phyloP scores from a whole-genome alignment of 2,797 vertebrate genomes.

The Denticeps clupeoides region DNA sequence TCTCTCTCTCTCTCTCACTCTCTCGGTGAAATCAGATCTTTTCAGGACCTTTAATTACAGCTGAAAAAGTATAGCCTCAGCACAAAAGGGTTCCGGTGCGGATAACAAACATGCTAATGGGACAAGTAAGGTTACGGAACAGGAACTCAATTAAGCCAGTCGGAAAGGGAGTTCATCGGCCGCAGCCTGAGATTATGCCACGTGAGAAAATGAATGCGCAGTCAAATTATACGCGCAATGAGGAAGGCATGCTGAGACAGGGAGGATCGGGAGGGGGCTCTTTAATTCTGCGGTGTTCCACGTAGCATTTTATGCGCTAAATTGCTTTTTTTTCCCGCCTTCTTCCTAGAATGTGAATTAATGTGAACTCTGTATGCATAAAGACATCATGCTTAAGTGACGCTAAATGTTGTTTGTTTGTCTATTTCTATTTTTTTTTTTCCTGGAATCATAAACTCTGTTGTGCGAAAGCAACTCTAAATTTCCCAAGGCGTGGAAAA shows the following conservation, averaged over 20 bases:
- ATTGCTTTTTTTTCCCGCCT: too few species aligned
- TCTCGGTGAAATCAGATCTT: slow-evolving; percentile 25
- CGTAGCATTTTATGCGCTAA: too few species aligned
- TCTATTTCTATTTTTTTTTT: too few species aligned
- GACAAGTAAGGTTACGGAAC: slow-evolving; percentile 14
- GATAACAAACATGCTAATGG: slow-evolving; percentile 33
- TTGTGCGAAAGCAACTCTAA: too few species aligned
- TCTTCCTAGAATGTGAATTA: too few species aligned
- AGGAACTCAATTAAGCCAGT: slow-evolving; percentile 26
- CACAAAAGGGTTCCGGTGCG: slow-evolving; percentile 17
- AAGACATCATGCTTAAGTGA: too few species aligned
- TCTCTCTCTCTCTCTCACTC: background rate
- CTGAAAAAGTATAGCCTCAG: slow-evolving; percentile 15
- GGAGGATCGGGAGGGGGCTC: background rate
- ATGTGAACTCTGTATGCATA: too few species aligned
- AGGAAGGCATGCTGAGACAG: too few species aligned
- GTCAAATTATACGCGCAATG: slow-evolving; percentile 17
- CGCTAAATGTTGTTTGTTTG: too few species aligned
- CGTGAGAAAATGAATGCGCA: slow-evolving; percentile 17
- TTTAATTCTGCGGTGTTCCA: background rate
- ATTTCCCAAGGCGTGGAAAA: too few species aligned
- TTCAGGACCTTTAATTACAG: slow-evolving; percentile 33
- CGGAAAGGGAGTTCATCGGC: slow-evolving; percentile 26
- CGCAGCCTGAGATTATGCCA: slow-evolving; percentile 20
- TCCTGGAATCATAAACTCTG: too few species aligned